Conservation (phyloP, 2,888 invertebrate species). For the Aphidoletes aphidimyza region DNA sequence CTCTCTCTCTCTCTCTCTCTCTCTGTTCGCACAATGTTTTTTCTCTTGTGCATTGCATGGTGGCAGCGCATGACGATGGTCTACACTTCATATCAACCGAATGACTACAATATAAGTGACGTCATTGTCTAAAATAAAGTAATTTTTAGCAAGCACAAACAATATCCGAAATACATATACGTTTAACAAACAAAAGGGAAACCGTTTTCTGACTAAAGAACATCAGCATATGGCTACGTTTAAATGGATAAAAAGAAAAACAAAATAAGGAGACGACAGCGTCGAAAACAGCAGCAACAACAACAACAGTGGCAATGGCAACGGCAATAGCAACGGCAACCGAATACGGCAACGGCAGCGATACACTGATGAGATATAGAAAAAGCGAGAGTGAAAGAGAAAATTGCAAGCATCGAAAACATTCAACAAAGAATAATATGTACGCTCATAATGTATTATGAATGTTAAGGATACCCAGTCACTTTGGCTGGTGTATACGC, state of each 20-base stretch:
- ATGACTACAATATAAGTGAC: constrained; percentile 1
- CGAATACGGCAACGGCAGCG: no score
- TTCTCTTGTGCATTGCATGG: background rate
- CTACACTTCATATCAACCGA: background rate
- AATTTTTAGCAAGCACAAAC: constrained; percentile 19
- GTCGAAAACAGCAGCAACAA: no score
- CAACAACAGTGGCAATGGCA: no score
- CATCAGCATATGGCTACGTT: background rate
- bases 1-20: no score
- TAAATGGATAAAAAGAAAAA: background rate
- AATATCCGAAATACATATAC: background rate
- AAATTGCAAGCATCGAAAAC: background rate
- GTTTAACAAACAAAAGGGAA: background rate
- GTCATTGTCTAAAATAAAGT: constrained; percentile 8
- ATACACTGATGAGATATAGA: no score
- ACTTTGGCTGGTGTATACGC: background rate
- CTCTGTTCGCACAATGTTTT: background rate
- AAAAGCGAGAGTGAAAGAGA: background rate
- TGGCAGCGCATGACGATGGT: background rate
- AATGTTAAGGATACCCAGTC: background rate
- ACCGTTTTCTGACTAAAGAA: background rate
- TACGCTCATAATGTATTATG: background rate
- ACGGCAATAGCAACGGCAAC: no score
- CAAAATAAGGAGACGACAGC: background rate
- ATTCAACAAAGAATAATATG: background rate